Conservation (phyloP, 2,113 vertebrate species). For the Ceyx melanurus region DNA sequence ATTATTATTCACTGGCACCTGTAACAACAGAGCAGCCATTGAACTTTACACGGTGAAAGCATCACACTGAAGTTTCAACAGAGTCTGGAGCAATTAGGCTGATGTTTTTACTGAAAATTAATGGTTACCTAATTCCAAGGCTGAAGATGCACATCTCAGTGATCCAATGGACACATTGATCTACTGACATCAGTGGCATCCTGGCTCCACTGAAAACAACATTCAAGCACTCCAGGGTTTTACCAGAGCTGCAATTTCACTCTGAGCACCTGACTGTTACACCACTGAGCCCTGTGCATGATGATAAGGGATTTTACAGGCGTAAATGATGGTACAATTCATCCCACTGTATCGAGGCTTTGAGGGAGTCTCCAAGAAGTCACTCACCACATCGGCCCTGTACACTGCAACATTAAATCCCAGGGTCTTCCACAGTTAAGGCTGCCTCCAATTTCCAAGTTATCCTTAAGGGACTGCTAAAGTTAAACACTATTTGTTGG, state of each 20-base stretch:
- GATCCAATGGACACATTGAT: background rate
- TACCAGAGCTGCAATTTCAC: background rate
- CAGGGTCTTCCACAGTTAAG: background rate
- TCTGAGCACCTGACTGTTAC: background rate
- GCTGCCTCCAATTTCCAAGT: background rate
- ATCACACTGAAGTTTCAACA: background rate
- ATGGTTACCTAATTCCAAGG: background rate
- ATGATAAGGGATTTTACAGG: background rate
- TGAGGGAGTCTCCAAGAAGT: background rate
- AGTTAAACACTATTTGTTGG: background rate
- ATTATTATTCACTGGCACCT: constrained; percentile 11
- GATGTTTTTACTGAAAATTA: background rate
- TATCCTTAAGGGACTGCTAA: background rate
- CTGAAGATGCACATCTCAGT: background rate
- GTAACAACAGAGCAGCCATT: background rate
- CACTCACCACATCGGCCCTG: background rate
- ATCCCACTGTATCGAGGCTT: background rate
- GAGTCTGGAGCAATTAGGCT: background rate
- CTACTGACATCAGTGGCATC: background rate
- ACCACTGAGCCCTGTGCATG: background rate
- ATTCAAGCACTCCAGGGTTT: background rate
- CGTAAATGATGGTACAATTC: background rate
- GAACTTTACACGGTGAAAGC: background rate
- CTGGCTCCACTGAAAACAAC: background rate
- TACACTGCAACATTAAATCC: background rate